These are phyloP conservation scores for Hippocampus barbouri DNA, from an alignment of 2,113 vertebrate species.

Conservation along the genomic window DNA sequence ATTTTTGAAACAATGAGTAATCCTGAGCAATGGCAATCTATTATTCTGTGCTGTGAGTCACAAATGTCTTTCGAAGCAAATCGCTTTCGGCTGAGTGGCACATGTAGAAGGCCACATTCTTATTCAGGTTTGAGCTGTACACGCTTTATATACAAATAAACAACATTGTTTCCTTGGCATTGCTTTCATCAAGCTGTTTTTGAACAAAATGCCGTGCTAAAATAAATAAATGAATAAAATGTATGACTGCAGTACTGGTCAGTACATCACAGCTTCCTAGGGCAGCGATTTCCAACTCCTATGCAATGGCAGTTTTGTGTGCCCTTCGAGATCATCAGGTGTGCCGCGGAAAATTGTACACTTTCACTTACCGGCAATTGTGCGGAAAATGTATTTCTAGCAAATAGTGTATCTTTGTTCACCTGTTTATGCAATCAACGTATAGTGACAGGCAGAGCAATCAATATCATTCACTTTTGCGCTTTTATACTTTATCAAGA, in stretches of 20 bases:
- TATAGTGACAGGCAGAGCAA: neutral
- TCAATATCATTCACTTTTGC: neutral
- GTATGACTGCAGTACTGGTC: neutral
- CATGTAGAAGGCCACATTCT: constrained; percentile 1
- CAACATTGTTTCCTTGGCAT: neutral
- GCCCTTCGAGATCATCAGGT: too few species aligned
- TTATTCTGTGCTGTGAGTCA: neutral
- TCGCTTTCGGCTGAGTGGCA: constrained; percentile 6
- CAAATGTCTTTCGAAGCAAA: constrained; percentile 4
- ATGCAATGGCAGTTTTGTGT: too few species aligned
- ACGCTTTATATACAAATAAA: neutral
- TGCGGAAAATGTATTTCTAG: neutral
- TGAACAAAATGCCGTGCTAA: too few species aligned
- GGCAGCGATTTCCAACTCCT: neutral
- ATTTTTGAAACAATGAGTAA: constrained; percentile 9
- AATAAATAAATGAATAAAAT: too few species aligned
- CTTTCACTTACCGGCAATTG: neutral
- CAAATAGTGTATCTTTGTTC: neutral
- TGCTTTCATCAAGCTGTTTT: constrained; percentile 11
- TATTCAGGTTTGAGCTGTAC: constrained; percentile 8
- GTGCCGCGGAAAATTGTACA: neutral
- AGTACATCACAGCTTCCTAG: neutral
- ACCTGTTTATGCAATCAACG: neutral
- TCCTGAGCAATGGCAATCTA: constrained; percentile 1
- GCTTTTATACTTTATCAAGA: too few species aligned